Evolutionary conservation across 35 echinoderm and acorn worm species (phyloP), one percentile per base, ranked within the genome.

Genomic region (Strongylocentrotus purpuratus): DNA sequence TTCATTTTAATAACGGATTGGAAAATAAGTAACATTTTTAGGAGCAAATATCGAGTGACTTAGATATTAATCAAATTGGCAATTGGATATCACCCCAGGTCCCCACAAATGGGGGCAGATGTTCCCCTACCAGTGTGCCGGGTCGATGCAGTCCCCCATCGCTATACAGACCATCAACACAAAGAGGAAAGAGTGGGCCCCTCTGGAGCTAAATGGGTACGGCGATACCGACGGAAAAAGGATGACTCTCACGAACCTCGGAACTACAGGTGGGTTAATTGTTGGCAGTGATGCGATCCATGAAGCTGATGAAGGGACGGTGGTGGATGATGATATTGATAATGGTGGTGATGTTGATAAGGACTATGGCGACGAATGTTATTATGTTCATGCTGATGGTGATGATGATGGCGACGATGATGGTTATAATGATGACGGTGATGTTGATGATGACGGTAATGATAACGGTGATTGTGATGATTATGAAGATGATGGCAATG

Each of bases 91-190:
- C 28, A 25, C 28, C 20, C 20, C 28, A 78, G 91, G 91, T 47
- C 91, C 91, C 11, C 46, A 31, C 13, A 47, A 93, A n/a, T 93
- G 91, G 91, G 46, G 33, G 2, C 31, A 47, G 45, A 93, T 93
- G 91, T 93, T 93, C 48, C 91, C 91, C 46, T 93, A 93, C 91
- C 48, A 93, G 22, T 93, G 91, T 12, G 91, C 91, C 14, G 91
- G 91, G 31, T 48, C 91, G 47, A 33, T 31, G 33, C 91, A 93
- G 48, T 93, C 91, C 25, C 91, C 91, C 46, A 93, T 93, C 91
- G 48, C 46, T 3, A 93, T 93, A 33, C 45, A 93, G 31, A 93
- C 91, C 48, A 47, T 31, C 13, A 31, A 47, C 46, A 93, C 91
- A 2, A 58, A 93, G 46, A 93, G 91, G 48, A 47, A 58, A 93